Base-by-base conservation (phyloP, 2,113 vertebrate species). In the Mormyrus iriodes region DNA sequence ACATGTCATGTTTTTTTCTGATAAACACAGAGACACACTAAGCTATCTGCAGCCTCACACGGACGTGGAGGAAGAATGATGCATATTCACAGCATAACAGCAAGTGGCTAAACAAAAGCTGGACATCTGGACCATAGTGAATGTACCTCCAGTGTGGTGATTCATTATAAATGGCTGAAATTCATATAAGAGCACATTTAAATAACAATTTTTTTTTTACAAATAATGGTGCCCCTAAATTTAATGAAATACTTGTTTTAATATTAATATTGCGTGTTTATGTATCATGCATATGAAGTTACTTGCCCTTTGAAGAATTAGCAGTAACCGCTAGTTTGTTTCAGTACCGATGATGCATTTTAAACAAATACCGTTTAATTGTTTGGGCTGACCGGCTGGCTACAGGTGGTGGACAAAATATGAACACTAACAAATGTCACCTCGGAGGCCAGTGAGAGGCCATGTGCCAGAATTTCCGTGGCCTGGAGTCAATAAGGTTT, bases 401-500 rank as follows among this genome's bases (percentile, higher is more conserved):
- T 86, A 53, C 49, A 53, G 85, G 35, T 35, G 27, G 85, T 35
- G 13, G 19, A 86, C 49, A 35, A 86, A 52, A 84, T n/a, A 44
- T 21, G 39, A 84, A 84, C 82, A 84, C 19, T 44, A 48, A 27
- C 49, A 86, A 86, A 52, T 35, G 49, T 31, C 49, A 49, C 24
- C 27, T 86, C 21, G 4, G 49, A n/a, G 49, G 46, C 49, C 53
- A 49, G n/a, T 35, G 24, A 6, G 13, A 9, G 6, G n/a, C 49
- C n/a, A 52, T 1, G 4, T 86, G 82, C 82, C 82, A 84, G 44
- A 84, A 84, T 84, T 48, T 48, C 61, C 1, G 49, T 86, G 85
- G 85, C 84, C 49, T 86, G 46, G 49, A 52, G n/a, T 86, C 84
- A 52, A 52, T 84, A 48, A 84, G 44, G 42, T 24, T 84, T 86